Evolutionary conservation across 2,797 vertebrate genomes (phyloP), one percentile per base, ranked within the genome.

Genomic region (Pseudomugil gertrudae): DNA sequence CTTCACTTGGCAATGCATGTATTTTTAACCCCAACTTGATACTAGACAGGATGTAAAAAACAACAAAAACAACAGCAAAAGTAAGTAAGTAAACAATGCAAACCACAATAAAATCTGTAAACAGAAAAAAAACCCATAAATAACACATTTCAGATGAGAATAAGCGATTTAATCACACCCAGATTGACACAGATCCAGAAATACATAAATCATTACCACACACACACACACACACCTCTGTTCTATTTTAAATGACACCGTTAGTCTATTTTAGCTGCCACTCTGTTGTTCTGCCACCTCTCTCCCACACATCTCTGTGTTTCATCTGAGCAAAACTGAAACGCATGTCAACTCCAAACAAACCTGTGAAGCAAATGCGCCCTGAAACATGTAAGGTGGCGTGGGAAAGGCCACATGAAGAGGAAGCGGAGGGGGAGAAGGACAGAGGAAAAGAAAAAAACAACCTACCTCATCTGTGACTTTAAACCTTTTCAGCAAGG

Each of bases 401-500:
- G n/a, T 23, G 38, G n/a, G 30, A 5, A 29, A 36, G 59, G 38
- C 17, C 15, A 40, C 17, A 19, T 4, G 6, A 40, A 17, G 38
- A 36, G 35, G 35, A 36, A 3, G n/a, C n/a, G n/a, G n/a, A n/a
- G n/a, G n/a, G n/a, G n/a, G n/a, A n/a, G n/a, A n/a, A 40, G 38
- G 17, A 14, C 14, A 35, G 10, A 36, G 14, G 13, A 40, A 19
- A 13, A 40, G 15, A 19, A 40, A 9, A 40, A 19, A 17, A 40
- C 14, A 19, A 36, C 93, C 57, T 88, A 98, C 97, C 96, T 98
- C 97, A 21, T 98, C 97, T 0, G 96, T 96, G 75, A 98, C 96
- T 94, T 96, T 98, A 88, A 98, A 98, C 65, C 97, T 94, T 86
- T 95, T 98, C 90, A 98, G 92, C 87, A 98, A 84, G 69, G 97